Conservation (phyloP, 2,888 invertebrate species). For the Ypsolopha scabrella region DNA sequence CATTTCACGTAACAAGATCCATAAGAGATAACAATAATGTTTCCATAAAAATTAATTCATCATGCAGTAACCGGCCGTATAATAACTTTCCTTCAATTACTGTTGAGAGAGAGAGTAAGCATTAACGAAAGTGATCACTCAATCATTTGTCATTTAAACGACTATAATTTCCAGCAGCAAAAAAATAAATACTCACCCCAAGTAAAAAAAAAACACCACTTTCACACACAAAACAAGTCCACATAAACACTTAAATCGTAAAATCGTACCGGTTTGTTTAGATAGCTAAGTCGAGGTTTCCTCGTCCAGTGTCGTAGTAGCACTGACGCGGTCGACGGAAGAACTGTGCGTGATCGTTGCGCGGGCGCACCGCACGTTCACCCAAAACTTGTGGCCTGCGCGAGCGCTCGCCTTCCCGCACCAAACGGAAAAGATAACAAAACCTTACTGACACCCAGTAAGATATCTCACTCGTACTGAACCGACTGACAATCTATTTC, state of each 20-base stretch:
- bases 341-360: conserved; percentile 39
- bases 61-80: conserved; percentile 18
- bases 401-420: conserved; percentile 30
- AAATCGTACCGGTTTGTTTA: neutral
- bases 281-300: conserved; percentile 27
- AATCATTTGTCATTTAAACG: conserved; percentile 3
- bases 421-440: conserved; percentile 26
- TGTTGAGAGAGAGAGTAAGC: conserved; percentile 30
- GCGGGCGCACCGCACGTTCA: conserved; percentile 57
- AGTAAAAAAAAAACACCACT: conserved; percentile 1
- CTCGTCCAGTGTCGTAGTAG: conserved; percentile 55
- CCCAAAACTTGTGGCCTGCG: conserved; percentile 50
- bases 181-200: neutral
- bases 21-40: neutral
- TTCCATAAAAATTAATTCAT: conserved; percentile 17
- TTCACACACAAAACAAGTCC: conserved; percentile 2
- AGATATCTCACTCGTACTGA: too few relatives aligned
- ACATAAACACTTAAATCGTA: too few relatives aligned
- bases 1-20: neutral
- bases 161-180: neutral
- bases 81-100: conserved; percentile 34
- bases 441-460: too few relatives aligned
- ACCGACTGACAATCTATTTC: conserved; percentile 7
- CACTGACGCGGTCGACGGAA: conserved; percentile 58
- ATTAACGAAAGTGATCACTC: conserved; percentile 21